These are phyloP conservation scores for Drosophila ercepeae DNA, from an alignment of 1,140 invertebrate genomes.

Conservation along the genomic window DNA sequence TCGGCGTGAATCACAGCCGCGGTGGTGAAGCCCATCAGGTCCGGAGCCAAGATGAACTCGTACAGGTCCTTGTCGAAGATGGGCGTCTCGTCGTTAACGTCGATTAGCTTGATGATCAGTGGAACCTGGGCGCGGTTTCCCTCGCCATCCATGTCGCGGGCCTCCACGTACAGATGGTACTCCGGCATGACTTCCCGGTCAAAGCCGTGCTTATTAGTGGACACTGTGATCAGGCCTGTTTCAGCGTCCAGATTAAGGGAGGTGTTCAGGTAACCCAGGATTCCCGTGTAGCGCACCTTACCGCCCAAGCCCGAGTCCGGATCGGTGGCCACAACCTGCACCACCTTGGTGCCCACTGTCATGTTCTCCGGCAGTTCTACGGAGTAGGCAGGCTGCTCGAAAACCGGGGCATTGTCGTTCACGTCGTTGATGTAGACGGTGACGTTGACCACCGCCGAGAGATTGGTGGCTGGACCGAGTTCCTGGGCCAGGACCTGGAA, in stretches of 20 bases:
- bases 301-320: constrained; percentile 89
- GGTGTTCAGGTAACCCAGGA: constrained; percentile 90
- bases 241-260: constrained; percentile 91
- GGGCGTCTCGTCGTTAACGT: constrained; percentile 95
- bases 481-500: constrained; percentile 92
- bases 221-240: constrained; percentile 91
- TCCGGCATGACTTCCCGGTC: constrained; percentile 92
- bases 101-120: constrained; percentile 90
- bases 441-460: constrained; percentile 89
- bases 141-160: constrained; percentile 92
- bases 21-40: constrained; percentile 89
- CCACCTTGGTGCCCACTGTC: constrained; percentile 89
- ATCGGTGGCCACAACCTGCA: constrained; percentile 91
- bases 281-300: constrained; percentile 89
- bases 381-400: constrained; percentile 89
- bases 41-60: constrained; percentile 91
- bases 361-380: constrained; percentile 92
- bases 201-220: constrained; percentile 89
- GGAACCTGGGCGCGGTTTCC: constrained; percentile 89
- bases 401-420: constrained; percentile 95
- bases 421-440: constrained; percentile 93
- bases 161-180: constrained; percentile 92
- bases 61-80: constrained; percentile 91
- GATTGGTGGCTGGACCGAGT: constrained; percentile 89
- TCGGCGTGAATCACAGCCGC: constrained; percentile 90